These are phyloP conservation scores for Dunckerocampus dactyliophorus DNA, from an alignment of 2,113 vertebrate genomes.

Conservation along the genomic window DNA sequence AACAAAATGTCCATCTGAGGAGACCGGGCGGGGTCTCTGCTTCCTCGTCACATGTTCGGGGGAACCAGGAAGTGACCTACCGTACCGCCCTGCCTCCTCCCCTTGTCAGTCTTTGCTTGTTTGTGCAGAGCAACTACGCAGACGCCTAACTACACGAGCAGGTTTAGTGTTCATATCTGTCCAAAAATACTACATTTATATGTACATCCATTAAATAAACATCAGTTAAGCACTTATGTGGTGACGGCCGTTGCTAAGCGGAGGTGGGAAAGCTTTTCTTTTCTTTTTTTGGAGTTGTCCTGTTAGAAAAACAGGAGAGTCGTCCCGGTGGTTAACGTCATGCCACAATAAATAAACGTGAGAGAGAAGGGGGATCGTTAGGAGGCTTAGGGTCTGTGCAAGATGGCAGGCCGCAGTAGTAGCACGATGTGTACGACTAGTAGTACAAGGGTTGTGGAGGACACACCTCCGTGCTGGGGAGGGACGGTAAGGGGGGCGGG, in stretches of 20 bases:
- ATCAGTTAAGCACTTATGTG: constrained; percentile 87
- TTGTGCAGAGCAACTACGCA: constrained; percentile 83
- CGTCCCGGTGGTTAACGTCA: constrained; percentile 62
- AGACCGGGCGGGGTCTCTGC: constrained; percentile 15
- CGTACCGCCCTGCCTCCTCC: background rate
- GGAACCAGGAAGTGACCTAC: constrained; percentile 21
- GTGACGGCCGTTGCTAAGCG: constrained; percentile 58
- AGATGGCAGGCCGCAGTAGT: constrained; percentile 58
- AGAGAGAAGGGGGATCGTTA: constrained; percentile 34
- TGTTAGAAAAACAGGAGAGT: constrained; percentile 35
- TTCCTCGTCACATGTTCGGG: constrained; percentile 25
- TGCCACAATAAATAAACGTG: constrained; percentile 84
- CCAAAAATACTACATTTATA: constrained; percentile 85
- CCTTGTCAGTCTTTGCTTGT: constrained; percentile 71
- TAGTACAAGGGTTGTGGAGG: constrained; percentile 53
- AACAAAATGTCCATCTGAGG: constrained; percentile 24
- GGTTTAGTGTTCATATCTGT: constrained; percentile 77
- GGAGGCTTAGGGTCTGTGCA: constrained; percentile 43
- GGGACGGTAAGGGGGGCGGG: background rate
- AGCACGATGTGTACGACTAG: constrained; percentile 50
- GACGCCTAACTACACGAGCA: constrained; percentile 80
- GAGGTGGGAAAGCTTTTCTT: constrained; percentile 68
- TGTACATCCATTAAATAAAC: constrained; percentile 96
- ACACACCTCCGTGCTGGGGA: constrained; percentile 29
- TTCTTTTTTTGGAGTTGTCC: constrained; percentile 19